These are phyloP conservation scores for Cancer borealis DNA, from an alignment of 2,888 invertebrate genomes.

Conservation along the genomic window DNA sequence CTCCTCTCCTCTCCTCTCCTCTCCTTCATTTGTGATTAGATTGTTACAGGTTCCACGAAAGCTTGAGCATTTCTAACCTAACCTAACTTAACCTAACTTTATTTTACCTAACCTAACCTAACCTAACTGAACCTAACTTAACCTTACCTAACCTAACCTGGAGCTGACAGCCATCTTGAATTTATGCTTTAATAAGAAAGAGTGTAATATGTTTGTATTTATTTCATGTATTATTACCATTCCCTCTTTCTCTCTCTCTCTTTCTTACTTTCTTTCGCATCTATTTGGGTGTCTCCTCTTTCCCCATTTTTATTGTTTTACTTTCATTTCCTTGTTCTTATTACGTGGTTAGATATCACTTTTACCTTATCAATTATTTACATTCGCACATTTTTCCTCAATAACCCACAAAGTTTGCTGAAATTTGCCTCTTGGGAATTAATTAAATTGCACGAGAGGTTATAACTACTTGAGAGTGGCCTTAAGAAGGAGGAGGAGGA, in stretches of 20 bases:
- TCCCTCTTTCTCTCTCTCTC: not conserved
- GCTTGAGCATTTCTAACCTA: too few species aligned
- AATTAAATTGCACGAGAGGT: constrained; percentile 20
- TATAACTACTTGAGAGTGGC: constrained; percentile 20
- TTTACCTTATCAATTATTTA: not conserved
- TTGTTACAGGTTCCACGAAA: too few species aligned
- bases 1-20: not conserved
- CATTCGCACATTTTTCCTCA: not conserved
- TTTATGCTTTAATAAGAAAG: too few species aligned
- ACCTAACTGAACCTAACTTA: too few species aligned
- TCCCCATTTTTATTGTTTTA: not conserved
- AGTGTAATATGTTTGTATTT: too few species aligned
- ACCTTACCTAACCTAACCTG: too few species aligned
- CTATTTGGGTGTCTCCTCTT: too few species aligned
- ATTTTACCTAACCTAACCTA: too few species aligned
- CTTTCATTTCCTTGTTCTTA: too few species aligned
- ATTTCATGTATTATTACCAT: not conserved
- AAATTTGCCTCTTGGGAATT: constrained; percentile 2
- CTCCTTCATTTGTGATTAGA: too few species aligned
- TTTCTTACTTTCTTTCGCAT: not conserved
- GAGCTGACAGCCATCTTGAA: too few species aligned
- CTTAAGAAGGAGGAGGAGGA: not conserved
- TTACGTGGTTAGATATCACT: not conserved
- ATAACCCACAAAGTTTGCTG: not conserved
- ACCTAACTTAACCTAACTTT: too few species aligned